These are phyloP conservation scores for Drosophila hydei DNA, from an alignment of 1,140 invertebrate genomes.

Conservation along the genomic window DNA sequence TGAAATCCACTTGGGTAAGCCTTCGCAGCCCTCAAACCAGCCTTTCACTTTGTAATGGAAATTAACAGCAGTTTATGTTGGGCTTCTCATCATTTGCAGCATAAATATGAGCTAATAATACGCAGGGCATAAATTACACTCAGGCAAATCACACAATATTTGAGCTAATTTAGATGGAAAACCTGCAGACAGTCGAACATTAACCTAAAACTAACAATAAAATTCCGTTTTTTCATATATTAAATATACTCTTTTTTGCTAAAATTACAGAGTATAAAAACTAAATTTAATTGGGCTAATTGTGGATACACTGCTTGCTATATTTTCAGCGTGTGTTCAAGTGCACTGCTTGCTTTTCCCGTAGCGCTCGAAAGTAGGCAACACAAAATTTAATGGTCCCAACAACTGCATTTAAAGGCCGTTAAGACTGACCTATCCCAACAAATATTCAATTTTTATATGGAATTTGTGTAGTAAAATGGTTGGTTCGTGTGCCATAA, in stretches of 20 bases:
- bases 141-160: conserved; percentile 3
- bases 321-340: conserved; percentile 49
- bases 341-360: conserved; percentile 25
- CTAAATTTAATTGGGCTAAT: conserved; percentile 42
- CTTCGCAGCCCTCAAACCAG: neutral
- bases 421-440: conserved; percentile 63
- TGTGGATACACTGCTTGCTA: conserved; percentile 29
- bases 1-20: conserved; percentile 47
- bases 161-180: neutral
- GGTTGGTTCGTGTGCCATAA: conserved; percentile 50
- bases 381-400: conserved; percentile 22
- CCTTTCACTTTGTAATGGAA: conserved; percentile 50
- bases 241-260: no score
- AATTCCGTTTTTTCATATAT: no score
- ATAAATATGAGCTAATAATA: conserved; percentile 30
- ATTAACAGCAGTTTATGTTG: conserved; percentile 46
- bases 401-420: conserved; percentile 5
- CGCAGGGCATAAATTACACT: conserved; percentile 17
- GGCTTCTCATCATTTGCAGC: conserved; percentile 14
- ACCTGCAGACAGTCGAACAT: neutral
- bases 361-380: conserved; percentile 12
- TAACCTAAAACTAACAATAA: no score
- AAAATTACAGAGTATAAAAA: neutral
- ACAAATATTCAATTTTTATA: conserved; percentile 20
- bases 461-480: conserved; percentile 55